These are phyloP conservation scores for Stenchaetothrips biformis DNA, from an alignment of 2,888 invertebrate species.

Conservation along the genomic window DNA sequence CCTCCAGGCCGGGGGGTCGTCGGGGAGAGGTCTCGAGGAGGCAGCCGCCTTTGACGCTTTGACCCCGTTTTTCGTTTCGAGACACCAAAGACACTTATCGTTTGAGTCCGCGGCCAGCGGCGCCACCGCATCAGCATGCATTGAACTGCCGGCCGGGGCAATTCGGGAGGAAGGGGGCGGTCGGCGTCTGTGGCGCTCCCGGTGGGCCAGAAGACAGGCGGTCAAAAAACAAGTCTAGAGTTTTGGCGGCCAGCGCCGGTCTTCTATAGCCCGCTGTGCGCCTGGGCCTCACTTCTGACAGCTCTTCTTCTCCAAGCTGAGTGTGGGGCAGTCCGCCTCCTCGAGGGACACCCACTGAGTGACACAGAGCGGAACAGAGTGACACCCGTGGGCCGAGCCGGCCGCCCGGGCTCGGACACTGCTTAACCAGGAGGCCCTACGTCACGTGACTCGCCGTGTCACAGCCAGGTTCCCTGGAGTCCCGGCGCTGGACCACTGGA, in stretches of 20 bases:
- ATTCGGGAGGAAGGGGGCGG: background rate
- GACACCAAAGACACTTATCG: too few species aligned
- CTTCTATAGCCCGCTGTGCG: background rate
- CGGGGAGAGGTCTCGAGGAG: too few species aligned
- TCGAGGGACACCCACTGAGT: background rate
- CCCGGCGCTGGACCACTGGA: too few species aligned
- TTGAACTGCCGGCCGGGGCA: background rate
- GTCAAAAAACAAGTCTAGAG: background rate
- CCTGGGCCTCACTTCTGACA: background rate
- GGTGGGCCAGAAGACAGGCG: background rate
- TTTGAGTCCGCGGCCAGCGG: background rate
- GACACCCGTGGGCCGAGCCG: too few species aligned
- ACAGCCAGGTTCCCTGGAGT: too few species aligned
- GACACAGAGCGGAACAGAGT: background rate
- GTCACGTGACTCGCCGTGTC: too few species aligned
- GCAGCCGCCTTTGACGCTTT: background rate
- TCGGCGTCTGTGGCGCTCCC: background rate
- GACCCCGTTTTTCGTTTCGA: background rate
- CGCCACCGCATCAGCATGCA: background rate
- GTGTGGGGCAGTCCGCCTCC: too few species aligned
- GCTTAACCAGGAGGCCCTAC: too few species aligned
- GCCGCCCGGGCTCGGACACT: too few species aligned
- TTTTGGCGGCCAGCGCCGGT: too few species aligned
- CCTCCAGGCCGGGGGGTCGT: too few species aligned
- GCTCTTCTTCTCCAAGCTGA: too few species aligned